phyloP scores from a whole-genome alignment of 2,797 vertebrate genomes.

The Dermochelys coriacea region DNA sequence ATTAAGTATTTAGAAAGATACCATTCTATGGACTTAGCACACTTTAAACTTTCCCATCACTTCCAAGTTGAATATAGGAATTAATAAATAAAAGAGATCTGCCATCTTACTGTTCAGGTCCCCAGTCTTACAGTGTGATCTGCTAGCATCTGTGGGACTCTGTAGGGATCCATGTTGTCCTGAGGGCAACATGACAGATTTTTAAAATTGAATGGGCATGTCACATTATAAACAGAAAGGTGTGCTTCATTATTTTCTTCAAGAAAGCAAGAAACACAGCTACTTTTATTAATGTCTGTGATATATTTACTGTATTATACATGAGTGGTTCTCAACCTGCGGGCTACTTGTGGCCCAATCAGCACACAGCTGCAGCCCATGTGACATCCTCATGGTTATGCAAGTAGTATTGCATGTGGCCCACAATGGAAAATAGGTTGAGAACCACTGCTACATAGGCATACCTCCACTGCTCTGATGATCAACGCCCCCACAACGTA shows the following conservation, averaged over 20 bases:
- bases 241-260: not conserved
- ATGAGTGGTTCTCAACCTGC: too few relatives aligned
- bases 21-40: not conserved
- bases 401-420: too few relatives aligned
- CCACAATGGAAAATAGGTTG: too few relatives aligned
- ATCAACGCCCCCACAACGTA: too few relatives aligned
- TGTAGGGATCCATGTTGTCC: not conserved
- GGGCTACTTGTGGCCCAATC: too few relatives aligned
- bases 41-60: slow-evolving; percentile 1
- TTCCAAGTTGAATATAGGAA: slow-evolving; percentile 48
- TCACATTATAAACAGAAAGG: not conserved
- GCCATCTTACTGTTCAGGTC: slow-evolving; percentile 42
- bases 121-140: slow-evolving; percentile 5
- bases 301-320: too few relatives aligned
- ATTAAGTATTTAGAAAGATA: slow-evolving; percentile 12
- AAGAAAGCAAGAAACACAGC: not conserved
- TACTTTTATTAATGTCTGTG: not conserved
- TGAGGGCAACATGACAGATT: not conserved
- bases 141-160: too few relatives aligned
- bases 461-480: too few relatives aligned
- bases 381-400: too few relatives aligned
- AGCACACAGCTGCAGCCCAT: too few relatives aligned
- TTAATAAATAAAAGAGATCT: slow-evolving; percentile 6
- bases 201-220: rapidly evolving
- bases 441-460: too few relatives aligned